Evolutionary conservation across 2,888 invertebrate species (phyloP), one percentile per base, ranked within the genome.

Genomic region (Morpho achilles): DNA sequence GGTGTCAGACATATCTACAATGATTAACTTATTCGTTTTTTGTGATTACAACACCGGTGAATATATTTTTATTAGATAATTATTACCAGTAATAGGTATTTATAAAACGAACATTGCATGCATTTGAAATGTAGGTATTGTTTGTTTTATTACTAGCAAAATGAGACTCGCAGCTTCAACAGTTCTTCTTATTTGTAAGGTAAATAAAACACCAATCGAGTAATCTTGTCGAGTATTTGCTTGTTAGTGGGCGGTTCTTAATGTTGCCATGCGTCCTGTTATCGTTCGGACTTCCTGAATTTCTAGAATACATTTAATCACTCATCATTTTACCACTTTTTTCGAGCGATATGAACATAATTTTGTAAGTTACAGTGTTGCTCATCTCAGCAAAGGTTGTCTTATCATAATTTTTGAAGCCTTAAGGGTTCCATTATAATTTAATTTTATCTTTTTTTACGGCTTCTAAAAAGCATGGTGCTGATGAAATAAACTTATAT

Each of bases 191-290:
- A 63, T 70, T 67, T 67, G 62, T 61, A 55, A 54, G 55, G 62
- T 61, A 70, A 70, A 70, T 61, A 67, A 62, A 54, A 53, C 57
- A 59, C 56, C 52, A 59, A 63, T 45, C 44, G 56, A 57, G 57
- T 63, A 60, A 62, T 62, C 59, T 56, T 45, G 41, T 41, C 40
- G 53, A 57, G 58, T 77, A 72, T 75, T 70, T 72, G 69, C 65
- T 67, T 70, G 59, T 61, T 63, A 69, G 77, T 79, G 78, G 78
- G 77, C 73, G 76, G 77, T 69, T 73, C 70, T 68, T 47, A 46
- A 41, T 53, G 46, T 47, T 53, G 41, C 53, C 53, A 53, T 32
- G 16, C 22, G 16, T 22, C 6, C 22, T 46, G 8, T 5, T 54
- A 42, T 47, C 41, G 67, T 41, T 7, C 7, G 41, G 42, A 42